A percentile compares a stretch with the other conserved stretches of the same genome.
phyloP scores from a whole-genome alignment of 2,797 vertebrate species.

The Jordanella pulchra region DNA sequence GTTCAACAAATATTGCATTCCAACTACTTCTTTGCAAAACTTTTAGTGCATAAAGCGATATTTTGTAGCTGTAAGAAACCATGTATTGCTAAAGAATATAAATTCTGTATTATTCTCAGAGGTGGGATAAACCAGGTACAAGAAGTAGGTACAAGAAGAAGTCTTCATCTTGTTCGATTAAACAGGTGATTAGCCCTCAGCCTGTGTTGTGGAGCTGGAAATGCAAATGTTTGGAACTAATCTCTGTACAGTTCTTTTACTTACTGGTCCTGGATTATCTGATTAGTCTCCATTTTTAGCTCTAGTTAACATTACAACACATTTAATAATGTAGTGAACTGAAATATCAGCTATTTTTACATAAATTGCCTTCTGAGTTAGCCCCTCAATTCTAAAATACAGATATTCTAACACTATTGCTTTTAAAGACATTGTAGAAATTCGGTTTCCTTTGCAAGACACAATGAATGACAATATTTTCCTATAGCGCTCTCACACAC shows the following conservation, averaged over 20 bases:
- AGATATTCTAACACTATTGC: neutral
- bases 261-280: no score
- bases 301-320: neutral
- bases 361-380: neutral
- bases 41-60: neutral
- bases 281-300: neutral
- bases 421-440: neutral
- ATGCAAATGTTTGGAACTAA: no score
- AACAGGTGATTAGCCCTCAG: no score
- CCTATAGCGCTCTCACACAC: neutral
- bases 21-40: neutral
- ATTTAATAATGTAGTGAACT: neutral
- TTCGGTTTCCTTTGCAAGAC: neutral
- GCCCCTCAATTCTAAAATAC: neutral
- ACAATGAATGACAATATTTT: neutral
- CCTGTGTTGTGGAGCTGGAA: no score
- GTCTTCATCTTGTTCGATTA: no score
- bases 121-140: no score
- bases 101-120: neutral
- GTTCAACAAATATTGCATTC: neutral
- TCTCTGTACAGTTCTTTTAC: no score
- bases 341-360: neutral
- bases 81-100: neutral
- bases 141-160: no score
- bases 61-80: neutral